Percentiles rank a stretch among this genome's conserved stretches.
phyloP scores from a whole-genome alignment of 2,888 invertebrate genomes.

The Ormia ochracea region DNA sequence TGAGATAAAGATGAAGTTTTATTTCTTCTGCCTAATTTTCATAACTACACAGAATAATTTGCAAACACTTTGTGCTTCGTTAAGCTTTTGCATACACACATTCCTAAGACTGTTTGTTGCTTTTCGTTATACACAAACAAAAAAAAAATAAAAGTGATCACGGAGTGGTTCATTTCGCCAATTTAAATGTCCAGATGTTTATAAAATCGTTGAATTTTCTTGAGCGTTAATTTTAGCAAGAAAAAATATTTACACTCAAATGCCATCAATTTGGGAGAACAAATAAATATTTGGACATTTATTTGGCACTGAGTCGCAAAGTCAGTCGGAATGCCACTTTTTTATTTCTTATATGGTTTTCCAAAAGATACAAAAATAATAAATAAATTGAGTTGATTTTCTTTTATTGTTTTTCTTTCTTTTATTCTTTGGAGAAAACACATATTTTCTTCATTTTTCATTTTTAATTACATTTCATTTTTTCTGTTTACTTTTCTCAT shows the following conservation, averaged over 20 bases:
- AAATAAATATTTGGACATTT: neutral
- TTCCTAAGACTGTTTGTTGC: too few relatives aligned
- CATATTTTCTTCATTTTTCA: constrained; percentile 38
- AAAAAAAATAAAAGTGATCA: too few relatives aligned
- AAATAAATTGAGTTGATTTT: constrained; percentile 20
- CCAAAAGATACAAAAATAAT: neutral
- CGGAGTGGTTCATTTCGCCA: neutral
- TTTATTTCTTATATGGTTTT: neutral
- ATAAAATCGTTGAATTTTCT: neutral
- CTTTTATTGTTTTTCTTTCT: neutral
- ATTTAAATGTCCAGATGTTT: neutral
- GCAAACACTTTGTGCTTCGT: too few relatives aligned
- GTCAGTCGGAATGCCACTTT: neutral
- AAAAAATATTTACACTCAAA: neutral
- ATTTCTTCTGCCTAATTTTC: too few relatives aligned
- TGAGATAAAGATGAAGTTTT: too few relatives aligned
- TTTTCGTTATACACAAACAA: too few relatives aligned
- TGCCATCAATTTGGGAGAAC: neutral
- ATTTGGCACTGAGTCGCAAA: constrained; percentile 1
- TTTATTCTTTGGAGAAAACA: neutral
- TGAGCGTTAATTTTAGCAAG: neutral
- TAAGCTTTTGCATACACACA: too few relatives aligned
- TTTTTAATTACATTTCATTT: constrained; percentile 41
- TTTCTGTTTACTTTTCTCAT: neutral
- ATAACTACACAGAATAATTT: too few relatives aligned